Evolutionary conservation across 2,797 vertebrate species (phyloP).

Genomic region (Anguilla obscura): DNA sequence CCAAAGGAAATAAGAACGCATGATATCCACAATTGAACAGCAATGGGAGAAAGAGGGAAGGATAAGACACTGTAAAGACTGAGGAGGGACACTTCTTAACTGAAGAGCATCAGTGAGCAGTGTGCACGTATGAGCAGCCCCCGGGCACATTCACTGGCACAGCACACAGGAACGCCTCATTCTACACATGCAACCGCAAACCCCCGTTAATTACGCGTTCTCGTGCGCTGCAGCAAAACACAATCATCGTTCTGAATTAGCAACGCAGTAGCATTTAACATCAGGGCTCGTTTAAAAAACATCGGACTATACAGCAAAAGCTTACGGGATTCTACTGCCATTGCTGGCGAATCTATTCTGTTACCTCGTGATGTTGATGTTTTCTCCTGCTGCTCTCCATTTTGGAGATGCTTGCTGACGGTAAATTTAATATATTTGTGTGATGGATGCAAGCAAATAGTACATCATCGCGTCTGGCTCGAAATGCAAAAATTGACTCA

Average conservation of each 20-base stretch:
- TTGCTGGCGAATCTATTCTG: background rate
- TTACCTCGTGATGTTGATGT: background rate
- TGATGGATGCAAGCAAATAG: background rate
- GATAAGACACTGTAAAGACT: constrained; percentile 28
- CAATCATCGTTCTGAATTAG: background rate
- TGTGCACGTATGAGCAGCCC: background rate
- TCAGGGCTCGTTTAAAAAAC: background rate
- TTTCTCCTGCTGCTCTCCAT: background rate
- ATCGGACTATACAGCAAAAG: too few relatives aligned
- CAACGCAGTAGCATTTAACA: background rate
- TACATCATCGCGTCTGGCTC: background rate
- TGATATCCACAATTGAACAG: constrained; percentile 62
- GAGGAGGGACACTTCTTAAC: background rate
- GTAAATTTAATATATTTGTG: constrained; percentile 19
- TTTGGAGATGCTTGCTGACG: constrained; percentile 6
- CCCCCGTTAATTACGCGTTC: background rate
- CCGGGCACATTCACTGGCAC: constrained; percentile 2
- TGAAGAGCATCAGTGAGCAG: background rate
- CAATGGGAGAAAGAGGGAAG: constrained; percentile 35
- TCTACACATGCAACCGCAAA: constrained; percentile 21
- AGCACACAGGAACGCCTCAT: constrained; percentile 2
- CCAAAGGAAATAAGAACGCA: constrained; percentile 62
- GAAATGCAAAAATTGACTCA: background rate
- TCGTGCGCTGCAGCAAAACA: background rate
- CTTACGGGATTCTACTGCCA: background rate